Conservation (phyloP, 2,888 invertebrate species). For the Agrypnus murinus region DNA sequence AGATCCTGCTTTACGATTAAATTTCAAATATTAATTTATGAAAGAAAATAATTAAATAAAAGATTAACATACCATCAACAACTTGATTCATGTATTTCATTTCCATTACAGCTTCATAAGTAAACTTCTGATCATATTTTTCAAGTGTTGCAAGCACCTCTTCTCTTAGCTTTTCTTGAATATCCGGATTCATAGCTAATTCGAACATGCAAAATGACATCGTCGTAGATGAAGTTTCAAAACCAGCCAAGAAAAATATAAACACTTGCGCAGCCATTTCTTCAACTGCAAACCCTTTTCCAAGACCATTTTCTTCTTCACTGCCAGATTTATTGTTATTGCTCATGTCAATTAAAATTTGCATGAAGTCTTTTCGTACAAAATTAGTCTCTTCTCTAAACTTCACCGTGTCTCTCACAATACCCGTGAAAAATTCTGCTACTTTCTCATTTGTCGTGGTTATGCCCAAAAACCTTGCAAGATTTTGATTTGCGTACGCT, state of each 20-base stretch:
- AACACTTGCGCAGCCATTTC: background rate
- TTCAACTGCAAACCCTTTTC: background rate
- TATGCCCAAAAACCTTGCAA: slow-evolving; percentile 6
- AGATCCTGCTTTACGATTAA: no score
- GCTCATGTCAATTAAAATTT: slow-evolving; percentile 72
- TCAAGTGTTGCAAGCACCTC: background rate
- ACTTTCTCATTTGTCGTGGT: background rate
- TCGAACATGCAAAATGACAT: slow-evolving; percentile 70
- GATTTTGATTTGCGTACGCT: background rate
- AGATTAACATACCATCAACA: no score
- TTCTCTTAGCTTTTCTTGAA: background rate
- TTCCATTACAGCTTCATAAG: background rate
- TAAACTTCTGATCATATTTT: background rate
- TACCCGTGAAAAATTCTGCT: slow-evolving; percentile 69
- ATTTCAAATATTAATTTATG: no score
- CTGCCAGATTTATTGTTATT: background rate
- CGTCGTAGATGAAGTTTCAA: slow-evolving; percentile 70
- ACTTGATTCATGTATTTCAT: no score
- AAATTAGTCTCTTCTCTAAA: slow-evolving; percentile 71
- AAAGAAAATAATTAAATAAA: no score
- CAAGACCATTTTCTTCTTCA: background rate
- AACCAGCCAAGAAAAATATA: slow-evolving; percentile 57
- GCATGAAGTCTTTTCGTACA: slow-evolving; percentile 73
- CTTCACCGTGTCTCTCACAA: slow-evolving; percentile 70
- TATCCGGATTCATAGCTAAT: slow-evolving; percentile 53